Conservation (phyloP, 2,797 vertebrate species). For the Rachycentron canadum region DNA sequence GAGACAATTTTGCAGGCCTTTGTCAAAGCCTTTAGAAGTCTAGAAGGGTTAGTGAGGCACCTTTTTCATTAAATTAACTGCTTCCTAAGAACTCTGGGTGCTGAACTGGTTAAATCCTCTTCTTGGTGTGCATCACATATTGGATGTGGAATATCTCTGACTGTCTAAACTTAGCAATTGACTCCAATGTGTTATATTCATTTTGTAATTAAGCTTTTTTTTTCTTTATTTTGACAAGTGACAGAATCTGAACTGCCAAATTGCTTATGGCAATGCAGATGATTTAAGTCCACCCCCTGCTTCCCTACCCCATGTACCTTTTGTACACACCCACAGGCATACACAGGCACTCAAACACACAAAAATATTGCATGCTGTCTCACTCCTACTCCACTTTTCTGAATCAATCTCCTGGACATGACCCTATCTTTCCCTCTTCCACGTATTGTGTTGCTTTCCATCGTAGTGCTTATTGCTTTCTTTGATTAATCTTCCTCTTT, state of each 20-base stretch:
- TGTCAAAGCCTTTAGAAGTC: conserved; percentile 31
- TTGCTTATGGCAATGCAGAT: conserved; percentile 28
- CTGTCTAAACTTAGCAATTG: conserved; percentile 30
- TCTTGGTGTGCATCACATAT: conserved; percentile 41
- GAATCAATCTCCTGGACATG: conserved; percentile 70
- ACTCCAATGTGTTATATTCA: conserved; percentile 53
- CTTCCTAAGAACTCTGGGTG: conserved; percentile 18
- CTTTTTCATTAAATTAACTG: conserved; percentile 62
- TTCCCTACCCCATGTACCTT: neutral
- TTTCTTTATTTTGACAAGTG: conserved; percentile 34
- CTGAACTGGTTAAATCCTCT: conserved; percentile 57
- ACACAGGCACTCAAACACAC: conserved; percentile 34
- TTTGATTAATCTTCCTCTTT: conserved; percentile 80
- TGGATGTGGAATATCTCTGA: conserved; percentile 7
- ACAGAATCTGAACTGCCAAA: conserved; percentile 26
- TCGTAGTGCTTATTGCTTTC: conserved; percentile 78
- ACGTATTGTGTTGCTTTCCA: conserved; percentile 75
- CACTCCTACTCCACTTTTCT: conserved; percentile 41
- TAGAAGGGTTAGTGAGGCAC: conserved; percentile 47
- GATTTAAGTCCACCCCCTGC: conserved; percentile 8
- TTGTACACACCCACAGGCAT: conserved; percentile 30
- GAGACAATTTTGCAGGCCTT: conserved; percentile 56
- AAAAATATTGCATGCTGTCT: conserved; percentile 27
- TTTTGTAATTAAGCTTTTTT: conserved; percentile 54
- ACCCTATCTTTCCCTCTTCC: conserved; percentile 71